Evolutionary conservation across 2,888 invertebrate species (phyloP).

Genomic region (Euphydryas editha): DNA sequence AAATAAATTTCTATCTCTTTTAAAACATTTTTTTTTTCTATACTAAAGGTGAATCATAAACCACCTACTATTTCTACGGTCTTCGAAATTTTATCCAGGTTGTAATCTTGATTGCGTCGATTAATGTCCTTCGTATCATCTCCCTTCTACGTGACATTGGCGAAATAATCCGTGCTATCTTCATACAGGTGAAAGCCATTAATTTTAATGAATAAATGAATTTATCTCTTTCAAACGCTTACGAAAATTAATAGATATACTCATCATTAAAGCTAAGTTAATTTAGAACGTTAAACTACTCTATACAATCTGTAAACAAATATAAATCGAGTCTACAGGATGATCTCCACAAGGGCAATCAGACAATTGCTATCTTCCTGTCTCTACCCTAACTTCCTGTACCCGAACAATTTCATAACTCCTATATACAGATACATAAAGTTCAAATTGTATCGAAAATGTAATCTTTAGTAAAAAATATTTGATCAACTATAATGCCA

Average conservation of each 20-base stretch:
- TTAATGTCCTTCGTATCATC: too few relatives aligned
- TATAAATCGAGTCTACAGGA: conserved; percentile 53
- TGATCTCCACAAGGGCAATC: conserved; percentile 70
- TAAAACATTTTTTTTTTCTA: too few relatives aligned
- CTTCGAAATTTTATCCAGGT: too few relatives aligned
- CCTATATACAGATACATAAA: conserved; percentile 13
- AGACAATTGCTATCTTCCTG: conserved; percentile 76
- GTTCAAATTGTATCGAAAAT: conserved; percentile 23
- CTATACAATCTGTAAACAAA: conserved; percentile 24
- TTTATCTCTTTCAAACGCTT: background rate
- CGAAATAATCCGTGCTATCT: too few relatives aligned
- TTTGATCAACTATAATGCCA: background rate
- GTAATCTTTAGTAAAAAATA: background rate
- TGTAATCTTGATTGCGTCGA: too few relatives aligned
- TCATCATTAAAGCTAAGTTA: background rate
- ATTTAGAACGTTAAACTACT: background rate
- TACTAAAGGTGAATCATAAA: too few relatives aligned
- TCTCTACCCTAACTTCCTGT: conserved; percentile 63
- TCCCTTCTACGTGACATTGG: too few relatives aligned
- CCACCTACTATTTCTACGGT: too few relatives aligned
- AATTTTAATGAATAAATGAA: too few relatives aligned
- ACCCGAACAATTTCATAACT: conserved; percentile 42
- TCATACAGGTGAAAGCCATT: too few relatives aligned
- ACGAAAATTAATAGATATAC: background rate
- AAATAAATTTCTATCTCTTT: too few relatives aligned